phyloP scores from a whole-genome alignment of 2,797 vertebrate species.

The Sebastolobus altivelis region DNA sequence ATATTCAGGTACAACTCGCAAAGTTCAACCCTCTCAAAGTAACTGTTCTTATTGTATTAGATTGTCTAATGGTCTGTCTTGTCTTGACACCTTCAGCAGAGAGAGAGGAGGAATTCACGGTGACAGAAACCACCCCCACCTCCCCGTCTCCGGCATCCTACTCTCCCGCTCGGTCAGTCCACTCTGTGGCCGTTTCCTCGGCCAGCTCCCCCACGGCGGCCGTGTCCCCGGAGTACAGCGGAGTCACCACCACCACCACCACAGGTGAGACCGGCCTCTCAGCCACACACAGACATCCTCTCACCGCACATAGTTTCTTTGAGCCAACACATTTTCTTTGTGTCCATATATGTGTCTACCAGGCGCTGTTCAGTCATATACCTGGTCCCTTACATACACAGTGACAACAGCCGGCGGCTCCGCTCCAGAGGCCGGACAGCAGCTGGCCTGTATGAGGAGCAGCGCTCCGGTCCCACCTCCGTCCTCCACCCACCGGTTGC shows the following conservation, averaged over 20 bases:
- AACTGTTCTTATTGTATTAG: background rate
- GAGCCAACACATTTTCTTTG: slow-evolving; percentile 77
- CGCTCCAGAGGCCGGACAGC: slow-evolving; percentile 90
- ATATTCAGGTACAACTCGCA: background rate
- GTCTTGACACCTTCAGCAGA: slow-evolving; percentile 81
- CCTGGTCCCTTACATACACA: slow-evolving; percentile 99
- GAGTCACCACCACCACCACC: slow-evolving; percentile 85
- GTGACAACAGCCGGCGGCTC: slow-evolving; percentile 96
- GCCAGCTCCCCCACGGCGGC: slow-evolving; percentile 89
- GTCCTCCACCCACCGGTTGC: slow-evolving; percentile 92
- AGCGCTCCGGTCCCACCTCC: slow-evolving; percentile 89
- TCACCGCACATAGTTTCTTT: slow-evolving; percentile 55
- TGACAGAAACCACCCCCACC: slow-evolving; percentile 89
- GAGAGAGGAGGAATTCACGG: slow-evolving; percentile 88
- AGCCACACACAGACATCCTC: slow-evolving; percentile 25
- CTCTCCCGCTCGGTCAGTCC: slow-evolving; percentile 93
- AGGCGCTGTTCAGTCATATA: slow-evolving; percentile 99
- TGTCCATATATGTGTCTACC: slow-evolving; percentile 84
- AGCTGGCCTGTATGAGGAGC: slow-evolving; percentile 95
- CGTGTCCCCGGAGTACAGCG: slow-evolving; percentile 92
- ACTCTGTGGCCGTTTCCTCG: slow-evolving; percentile 89
- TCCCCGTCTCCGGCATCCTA: slow-evolving; percentile 91
- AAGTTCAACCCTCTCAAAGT: background rate
- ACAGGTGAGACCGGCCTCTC: slow-evolving; percentile 84
- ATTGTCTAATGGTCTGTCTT: background rate